Evolutionary conservation across 2,113 vertebrate species (phyloP), one percentile per base, ranked within the genome.

Genomic region (Puntigrus tetrazona): DNA sequence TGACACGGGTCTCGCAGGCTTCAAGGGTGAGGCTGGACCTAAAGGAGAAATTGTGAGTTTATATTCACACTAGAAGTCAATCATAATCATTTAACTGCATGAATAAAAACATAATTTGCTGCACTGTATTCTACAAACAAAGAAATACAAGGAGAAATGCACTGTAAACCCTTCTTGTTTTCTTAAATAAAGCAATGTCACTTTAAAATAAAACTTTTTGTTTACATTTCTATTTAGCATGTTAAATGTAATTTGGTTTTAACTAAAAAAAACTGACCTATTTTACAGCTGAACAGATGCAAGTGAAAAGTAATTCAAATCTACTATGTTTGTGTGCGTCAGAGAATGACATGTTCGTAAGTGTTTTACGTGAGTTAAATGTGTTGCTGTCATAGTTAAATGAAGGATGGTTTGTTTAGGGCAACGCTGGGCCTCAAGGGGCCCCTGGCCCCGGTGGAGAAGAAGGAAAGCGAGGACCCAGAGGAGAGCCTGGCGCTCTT

Each of bases 21-120:
- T 98, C 94, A 98, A 98, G 86, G 97, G 97, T 22, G 97, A 98
- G 80, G 95, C 95, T 78, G 97, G 97, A 52, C 97, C 97, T 1
- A 98, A 98, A 91, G 97, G 97, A 86, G 97, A 98, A 92, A 57
- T 94, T 89, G 97, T 98, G 92, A 96, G 97, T 95, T 73, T 22
- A 1, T n/a, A 27, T 63, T 63, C 59, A 43, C 72, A 4, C 11
- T 69, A 10, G 34, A 22, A 74, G 38, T 74, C n/a, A 16, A 27
- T 41, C 9, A 41, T n/a, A 72, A 1, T 74, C 70, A 16, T 27
- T 0, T 73, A 43, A 73, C 36, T n/a, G n/a, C 9, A 72, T 72
- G 34, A 65, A 65, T 16, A 63, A 63, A 67, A 34, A 7, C 3
- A 31, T 5, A 18, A 34, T 67, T 3, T 67, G 31, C 63, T 34